Conservation (phyloP, 2,113 vertebrate species). For the Loxodonta africana region DNA sequence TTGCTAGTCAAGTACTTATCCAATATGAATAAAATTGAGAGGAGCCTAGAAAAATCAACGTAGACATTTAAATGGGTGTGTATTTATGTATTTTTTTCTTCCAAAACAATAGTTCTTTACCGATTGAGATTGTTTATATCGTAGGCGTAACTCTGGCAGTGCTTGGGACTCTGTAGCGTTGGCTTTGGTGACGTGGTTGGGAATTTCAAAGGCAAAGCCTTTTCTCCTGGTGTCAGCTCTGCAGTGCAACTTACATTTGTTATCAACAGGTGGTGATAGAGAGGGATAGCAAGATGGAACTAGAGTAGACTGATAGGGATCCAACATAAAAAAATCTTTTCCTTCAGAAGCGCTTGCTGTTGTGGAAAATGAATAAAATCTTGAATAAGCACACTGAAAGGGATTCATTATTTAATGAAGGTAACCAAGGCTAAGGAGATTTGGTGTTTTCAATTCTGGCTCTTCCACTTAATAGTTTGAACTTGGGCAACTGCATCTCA, state of each 20-base stretch:
- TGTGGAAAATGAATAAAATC: slow-evolving; percentile 19
- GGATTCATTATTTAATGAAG: background rate
- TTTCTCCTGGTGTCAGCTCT: background rate
- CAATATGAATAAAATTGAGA: slow-evolving; percentile 33
- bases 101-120: background rate
- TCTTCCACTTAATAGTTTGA: background rate
- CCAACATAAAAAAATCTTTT: background rate
- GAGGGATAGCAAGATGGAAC: background rate
- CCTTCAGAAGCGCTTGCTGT: background rate
- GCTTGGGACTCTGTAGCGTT: background rate
- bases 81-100: background rate
- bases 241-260: background rate
- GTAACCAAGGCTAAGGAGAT: background rate
- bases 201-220: background rate
- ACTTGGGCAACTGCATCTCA: background rate
- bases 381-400: background rate
- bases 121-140: background rate
- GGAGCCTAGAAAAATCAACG: slow-evolving; percentile 10
- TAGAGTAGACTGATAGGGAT: background rate
- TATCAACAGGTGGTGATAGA: background rate
- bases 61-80: background rate
- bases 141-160: background rate
- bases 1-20: slow-evolving; percentile 37
- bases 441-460: background rate
- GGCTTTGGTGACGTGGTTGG: background rate